Percentiles rank a stretch among this genome's conserved stretches.
Evolutionary conservation across 2,113 vertebrate species (phyloP).

Genomic region (Sylvietta virens): DNA sequence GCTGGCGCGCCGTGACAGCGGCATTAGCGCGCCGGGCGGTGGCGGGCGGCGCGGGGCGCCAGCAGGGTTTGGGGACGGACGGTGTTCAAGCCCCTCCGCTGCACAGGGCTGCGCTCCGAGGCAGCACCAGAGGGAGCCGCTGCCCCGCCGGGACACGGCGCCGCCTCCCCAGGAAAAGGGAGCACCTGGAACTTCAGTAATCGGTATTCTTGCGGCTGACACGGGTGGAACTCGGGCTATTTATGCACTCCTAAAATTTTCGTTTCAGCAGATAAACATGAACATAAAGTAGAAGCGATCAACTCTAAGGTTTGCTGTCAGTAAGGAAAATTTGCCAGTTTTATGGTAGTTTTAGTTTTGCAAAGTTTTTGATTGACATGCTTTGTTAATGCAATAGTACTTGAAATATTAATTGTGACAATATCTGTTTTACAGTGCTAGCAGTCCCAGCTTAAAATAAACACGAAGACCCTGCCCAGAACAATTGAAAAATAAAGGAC

Average conservation of each 20-base stretch:
- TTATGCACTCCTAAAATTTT: neutral
- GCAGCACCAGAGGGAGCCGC: neutral
- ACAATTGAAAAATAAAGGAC: neutral
- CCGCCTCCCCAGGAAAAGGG: neutral
- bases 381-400: neutral
- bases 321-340: neutral
- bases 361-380: neutral
- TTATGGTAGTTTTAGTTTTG: neutral
- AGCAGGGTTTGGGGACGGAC: fast-evolving
- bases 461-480: neutral
- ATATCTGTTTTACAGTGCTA: neutral
- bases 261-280: neutral
- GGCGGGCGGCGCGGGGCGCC: neutral
- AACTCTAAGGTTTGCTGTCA: neutral
- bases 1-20: neutral
- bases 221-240: fast-evolving
- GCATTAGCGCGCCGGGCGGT: neutral
- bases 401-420: neutral
- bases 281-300: neutral
- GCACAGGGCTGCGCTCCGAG: fast-evolving
- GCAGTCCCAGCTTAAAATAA: neutral
- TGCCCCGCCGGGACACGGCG: neutral
- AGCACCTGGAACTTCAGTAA: fast-evolving
- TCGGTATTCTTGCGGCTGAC: fast-evolving
- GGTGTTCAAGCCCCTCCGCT: fast-evolving